phyloP scores from a whole-genome alignment of 2,888 invertebrate species.

The Xylocampa areola region DNA sequence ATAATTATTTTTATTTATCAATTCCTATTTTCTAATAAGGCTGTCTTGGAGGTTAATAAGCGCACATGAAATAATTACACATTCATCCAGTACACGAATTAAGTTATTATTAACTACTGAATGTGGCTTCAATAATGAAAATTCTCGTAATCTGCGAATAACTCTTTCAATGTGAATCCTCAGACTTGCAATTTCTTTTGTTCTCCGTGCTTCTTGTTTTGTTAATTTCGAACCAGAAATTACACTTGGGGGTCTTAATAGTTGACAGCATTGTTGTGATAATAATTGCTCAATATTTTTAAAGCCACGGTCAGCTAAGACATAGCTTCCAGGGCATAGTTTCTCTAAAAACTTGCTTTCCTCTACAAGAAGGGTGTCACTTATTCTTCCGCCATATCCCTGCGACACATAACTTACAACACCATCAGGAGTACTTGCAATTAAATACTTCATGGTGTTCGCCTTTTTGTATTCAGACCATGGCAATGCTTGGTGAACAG shows the following conservation, averaged over 20 bases:
- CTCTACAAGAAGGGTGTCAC: constrained; percentile 38
- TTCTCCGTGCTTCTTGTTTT: constrained; percentile 6
- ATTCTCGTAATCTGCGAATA: constrained; percentile 17
- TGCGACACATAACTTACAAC: constrained; percentile 58
- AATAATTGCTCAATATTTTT: constrained; percentile 25
- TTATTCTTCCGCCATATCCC: constrained; percentile 55
- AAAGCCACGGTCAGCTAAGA: constrained; percentile 25
- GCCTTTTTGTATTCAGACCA: constrained; percentile 70
- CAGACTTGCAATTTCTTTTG: too few relatives aligned
- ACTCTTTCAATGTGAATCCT: constrained; percentile 25
- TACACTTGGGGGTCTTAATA: constrained; percentile 28
- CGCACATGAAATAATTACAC: constrained; percentile 48
- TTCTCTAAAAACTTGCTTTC: constrained; percentile 17
- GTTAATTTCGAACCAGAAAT: constrained; percentile 1
- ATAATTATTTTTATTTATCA: too few relatives aligned
- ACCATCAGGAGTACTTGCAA: constrained; percentile 59
- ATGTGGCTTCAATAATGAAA: constrained; percentile 21
- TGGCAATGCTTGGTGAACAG: constrained; percentile 63
- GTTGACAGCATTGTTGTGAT: background rate
- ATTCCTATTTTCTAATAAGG: constrained; percentile 50
- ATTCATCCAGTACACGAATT: constrained; percentile 43
- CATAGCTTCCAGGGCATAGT: background rate
- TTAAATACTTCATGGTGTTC: constrained; percentile 61
- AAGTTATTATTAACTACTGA: constrained; percentile 10
- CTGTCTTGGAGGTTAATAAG: constrained; percentile 56